phyloP scores from a whole-genome alignment of 1,140 invertebrate genomes.

The Orchesella cincta region DNA sequence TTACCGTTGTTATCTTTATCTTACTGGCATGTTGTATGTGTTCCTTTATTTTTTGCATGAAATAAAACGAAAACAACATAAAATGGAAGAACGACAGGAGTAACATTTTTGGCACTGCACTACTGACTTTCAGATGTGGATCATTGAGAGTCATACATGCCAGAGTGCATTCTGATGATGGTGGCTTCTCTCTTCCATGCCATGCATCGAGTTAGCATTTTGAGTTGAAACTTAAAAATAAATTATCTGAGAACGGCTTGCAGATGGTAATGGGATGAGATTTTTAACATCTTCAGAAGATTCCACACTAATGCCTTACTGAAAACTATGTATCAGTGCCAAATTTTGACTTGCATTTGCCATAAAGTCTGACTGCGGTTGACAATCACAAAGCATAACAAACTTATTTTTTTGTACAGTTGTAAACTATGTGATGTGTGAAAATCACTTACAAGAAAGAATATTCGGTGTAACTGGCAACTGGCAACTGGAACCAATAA shows the following conservation, averaged over 20 bases:
- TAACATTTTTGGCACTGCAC: constrained; percentile 13
- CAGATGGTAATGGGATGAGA: constrained; percentile 18
- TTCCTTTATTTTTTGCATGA: background rate
- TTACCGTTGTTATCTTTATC: background rate
- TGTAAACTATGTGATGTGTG: too few species aligned
- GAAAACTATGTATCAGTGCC: background rate
- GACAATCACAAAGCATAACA: constrained; percentile 8
- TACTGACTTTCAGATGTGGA: constrained; percentile 1
- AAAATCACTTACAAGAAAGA: too few species aligned
- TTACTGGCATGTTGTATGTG: background rate
- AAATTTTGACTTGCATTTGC: constrained; percentile 7
- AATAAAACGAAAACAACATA: background rate
- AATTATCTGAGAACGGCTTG: constrained; percentile 27
- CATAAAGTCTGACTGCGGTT: constrained; percentile 14
- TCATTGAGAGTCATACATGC: constrained; percentile 1
- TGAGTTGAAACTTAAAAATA: constrained; percentile 8
- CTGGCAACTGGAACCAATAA: too few species aligned
- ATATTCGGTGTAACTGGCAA: too few species aligned
- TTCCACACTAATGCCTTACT: background rate
- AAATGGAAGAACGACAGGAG: background rate
- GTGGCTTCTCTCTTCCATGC: background rate
- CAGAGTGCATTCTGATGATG: background rate
- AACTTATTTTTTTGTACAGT: background rate
- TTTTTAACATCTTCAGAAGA: constrained; percentile 15
- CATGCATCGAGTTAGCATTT: too few species aligned